phyloP scores from a whole-genome alignment of 1,140 invertebrate species.

The Asbolus verrucosus region DNA sequence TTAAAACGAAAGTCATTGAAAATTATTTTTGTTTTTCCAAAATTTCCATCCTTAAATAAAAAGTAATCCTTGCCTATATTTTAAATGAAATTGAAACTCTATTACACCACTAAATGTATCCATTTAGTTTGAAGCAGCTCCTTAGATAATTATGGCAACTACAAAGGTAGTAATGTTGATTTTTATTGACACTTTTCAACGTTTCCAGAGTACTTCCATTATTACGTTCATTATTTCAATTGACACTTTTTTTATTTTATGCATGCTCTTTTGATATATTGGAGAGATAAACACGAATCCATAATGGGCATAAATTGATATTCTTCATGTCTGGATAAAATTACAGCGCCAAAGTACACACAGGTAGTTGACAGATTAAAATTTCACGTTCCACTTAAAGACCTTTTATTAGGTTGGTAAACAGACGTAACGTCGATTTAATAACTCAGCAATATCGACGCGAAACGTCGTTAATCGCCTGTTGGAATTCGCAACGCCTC shows the following conservation, averaged over 20 bases:
- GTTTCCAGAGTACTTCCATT: background rate
- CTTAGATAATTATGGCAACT: conserved; percentile 1
- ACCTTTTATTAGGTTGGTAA: conserved; percentile 2
- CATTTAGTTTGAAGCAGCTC: too few species aligned
- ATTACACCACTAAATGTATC: too few species aligned
- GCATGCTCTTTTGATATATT: too few species aligned
- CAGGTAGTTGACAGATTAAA: conserved; percentile 15
- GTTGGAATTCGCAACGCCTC: background rate
- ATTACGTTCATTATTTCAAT: conserved; percentile 16
- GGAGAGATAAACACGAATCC: conserved; percentile 3
- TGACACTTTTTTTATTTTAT: too few species aligned
- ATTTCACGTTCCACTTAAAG: background rate
- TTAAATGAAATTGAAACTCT: too few species aligned
- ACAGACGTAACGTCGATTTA: conserved; percentile 8
- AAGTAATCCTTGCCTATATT: too few species aligned
- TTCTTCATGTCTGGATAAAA: background rate
- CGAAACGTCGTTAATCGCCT: conserved; percentile 23
- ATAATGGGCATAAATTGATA: background rate
- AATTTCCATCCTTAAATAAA: too few species aligned
- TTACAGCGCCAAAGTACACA: background rate
- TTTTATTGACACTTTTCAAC: conserved; percentile 16
- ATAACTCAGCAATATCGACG: conserved; percentile 14
- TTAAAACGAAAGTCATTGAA: too few species aligned
- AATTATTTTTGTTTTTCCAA: too few species aligned
- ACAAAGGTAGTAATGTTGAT: conserved; percentile 15